These are phyloP conservation scores for Heteropelma amictum DNA, from an alignment of 2,888 invertebrate genomes.

Conservation along the genomic window DNA sequence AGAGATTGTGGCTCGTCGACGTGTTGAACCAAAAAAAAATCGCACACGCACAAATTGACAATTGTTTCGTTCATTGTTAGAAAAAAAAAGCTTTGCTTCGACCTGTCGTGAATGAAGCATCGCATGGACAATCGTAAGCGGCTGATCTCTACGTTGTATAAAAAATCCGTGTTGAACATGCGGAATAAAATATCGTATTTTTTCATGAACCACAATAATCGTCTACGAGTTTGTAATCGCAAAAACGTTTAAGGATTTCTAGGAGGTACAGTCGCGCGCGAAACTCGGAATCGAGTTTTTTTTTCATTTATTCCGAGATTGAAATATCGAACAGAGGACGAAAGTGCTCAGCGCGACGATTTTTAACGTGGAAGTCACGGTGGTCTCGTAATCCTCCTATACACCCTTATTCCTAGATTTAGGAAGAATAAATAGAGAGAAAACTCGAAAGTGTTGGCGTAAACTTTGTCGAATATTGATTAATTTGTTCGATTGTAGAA, in stretches of 20 bases:
- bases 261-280: background rate
- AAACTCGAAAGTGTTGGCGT: background rate
- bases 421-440: background rate
- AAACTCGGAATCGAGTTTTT: background rate
- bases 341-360: too few species aligned
- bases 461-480: background rate
- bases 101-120: constrained; percentile 29
- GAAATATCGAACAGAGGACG: background rate
- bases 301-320: background rate
- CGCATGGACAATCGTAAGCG: constrained; percentile 41
- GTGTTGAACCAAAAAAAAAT: constrained; percentile 49
- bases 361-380: background rate
- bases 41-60: constrained; percentile 52
- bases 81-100: constrained; percentile 28
- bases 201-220: constrained; percentile 12
- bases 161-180: constrained; percentile 33
- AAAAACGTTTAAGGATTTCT: background rate
- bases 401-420: background rate
- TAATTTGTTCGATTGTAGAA: constrained; percentile 39
- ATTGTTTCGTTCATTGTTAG: constrained; percentile 44
- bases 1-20: constrained; percentile 53
- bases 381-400: background rate
- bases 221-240: constrained; percentile 32
- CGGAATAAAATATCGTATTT: constrained; percentile 45
- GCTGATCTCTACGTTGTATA: constrained; percentile 39